Base-by-base conservation (phyloP, 2,113 vertebrate genomes). In the Candoia aspera region DNA sequence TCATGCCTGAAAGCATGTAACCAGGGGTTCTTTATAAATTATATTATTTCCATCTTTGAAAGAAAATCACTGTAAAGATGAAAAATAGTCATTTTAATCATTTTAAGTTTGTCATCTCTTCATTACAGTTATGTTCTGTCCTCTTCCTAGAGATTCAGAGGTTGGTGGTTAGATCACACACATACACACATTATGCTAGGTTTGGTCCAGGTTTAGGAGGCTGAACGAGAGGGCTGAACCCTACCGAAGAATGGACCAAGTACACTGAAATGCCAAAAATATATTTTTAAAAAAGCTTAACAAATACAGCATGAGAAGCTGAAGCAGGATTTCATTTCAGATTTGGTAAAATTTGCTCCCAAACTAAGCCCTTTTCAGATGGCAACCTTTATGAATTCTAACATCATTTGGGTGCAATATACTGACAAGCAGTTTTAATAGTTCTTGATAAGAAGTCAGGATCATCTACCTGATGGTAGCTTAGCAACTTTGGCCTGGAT, bases 321-420 rank as follows among this genome's bases (percentile, higher is more conserved):
- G 58, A 89, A 49, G n/a, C 29, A 85, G 29, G 21, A 73, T 12
- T 64, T 87, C 33, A 19, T 37, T 21, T 79, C 33, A 79, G 53
- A 68, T 15, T 86, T 46, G 37, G 17, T 33, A 29, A 85, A 85
- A 53, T 62, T n/a, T 88, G 21, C 15, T 89, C 55, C 49, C 1
- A 1, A 62, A 89, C 42, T 29, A 84, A 64, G 29, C 12, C 1
- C 15, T 13, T 33, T 59, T 49, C 57, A 53, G 4, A 55, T 24
- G 11, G 8, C 15, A 29, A 8, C 42, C 95, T 95, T 97, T 97
- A 97, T 97, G 95, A 95, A 93, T 96, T 94, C 96, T 97, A 62
- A 86, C 96, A 95, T 95, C 95, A 96, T 97, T 95, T 94, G 94
- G 95, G 96, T 97, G 95, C 92, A 96, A 93, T 97, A 96, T 97